Base-by-base conservation (phyloP, 2,888 invertebrate species). In the Quadriops clusia region DNA sequence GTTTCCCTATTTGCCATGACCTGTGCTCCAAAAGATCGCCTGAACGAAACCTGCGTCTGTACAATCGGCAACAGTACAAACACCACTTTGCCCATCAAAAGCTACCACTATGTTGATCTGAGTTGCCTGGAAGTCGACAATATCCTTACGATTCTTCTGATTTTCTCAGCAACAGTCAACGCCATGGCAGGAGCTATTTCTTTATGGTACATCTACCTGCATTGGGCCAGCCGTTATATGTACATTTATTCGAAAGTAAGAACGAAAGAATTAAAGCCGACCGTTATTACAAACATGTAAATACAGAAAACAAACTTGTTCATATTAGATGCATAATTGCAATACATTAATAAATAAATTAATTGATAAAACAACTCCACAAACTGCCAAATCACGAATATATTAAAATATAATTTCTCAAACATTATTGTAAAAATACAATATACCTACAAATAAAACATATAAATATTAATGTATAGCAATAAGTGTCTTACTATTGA, bases 81-180 rank as follows among this genome's bases (percentile, higher is more conserved):
- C 21, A 33, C 36, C 26, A 36, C 36, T n/a, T 18, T 27, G 11
- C 34, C 31, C 24, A 37, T 42, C 6, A 46, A 46, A 26, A 50
- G 46, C 39, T 61, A 59, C 49, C 58, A 58, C 33, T 66, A 65
- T 42, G 46, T 53, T 3, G 64, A 63, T 42, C 52, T 67, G 23
- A 59, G 53, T 36, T 67, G 66, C 42, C 45, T 51, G 1, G 64
- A 66, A 49, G 54, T 61, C n/a, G 43, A 55, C 29, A 53, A 57
- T 36, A 51, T 62, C 16, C 48, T 65, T 27, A 53, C 50, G 20
- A 46, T 57, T 17, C 44, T 63, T 15, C 43, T 64, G 23, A 56
- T 62, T 29, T 54, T 55, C 17, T 58, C 61, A 0, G 52, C 59
- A 34, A 50, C 51, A 5, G 43, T 52, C n/a, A 64, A 63, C 45